phyloP scores from a whole-genome alignment of 2,888 invertebrate genomes.

The Plebejus melissa region DNA sequence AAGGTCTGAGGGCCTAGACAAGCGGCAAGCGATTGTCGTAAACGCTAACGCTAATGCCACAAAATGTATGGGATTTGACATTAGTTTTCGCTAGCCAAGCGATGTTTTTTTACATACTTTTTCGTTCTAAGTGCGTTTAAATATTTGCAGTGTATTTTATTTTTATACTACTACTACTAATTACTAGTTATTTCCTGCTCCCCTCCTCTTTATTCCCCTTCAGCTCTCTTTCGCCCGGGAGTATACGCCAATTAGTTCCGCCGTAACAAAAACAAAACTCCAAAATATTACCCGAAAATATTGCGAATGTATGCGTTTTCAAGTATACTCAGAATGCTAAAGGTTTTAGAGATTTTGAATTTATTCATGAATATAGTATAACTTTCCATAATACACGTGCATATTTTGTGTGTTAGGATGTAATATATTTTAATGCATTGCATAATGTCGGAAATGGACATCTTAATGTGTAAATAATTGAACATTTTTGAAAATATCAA shows the following conservation, averaged over 20 bases:
- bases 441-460: background rate
- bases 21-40: too few relatives aligned
- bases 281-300: conserved; percentile 5
- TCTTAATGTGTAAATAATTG: too few relatives aligned
- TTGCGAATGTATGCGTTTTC: background rate
- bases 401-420: background rate
- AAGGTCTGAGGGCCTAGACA: too few relatives aligned
- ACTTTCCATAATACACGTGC: background rate
- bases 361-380: conserved; percentile 13
- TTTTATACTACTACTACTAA: too few relatives aligned
- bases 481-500: background rate
- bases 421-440: background rate
- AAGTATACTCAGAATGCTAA: background rate
- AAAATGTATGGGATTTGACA: too few relatives aligned
- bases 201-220: background rate
- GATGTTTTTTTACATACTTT: too few relatives aligned
- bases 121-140: too few relatives aligned
- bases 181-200: background rate
- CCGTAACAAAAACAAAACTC: background rate
- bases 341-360: conserved; percentile 10
- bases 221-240: background rate
- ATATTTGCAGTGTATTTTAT: too few relatives aligned
- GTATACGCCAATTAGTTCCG: background rate
- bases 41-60: too few relatives aligned
- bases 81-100: too few relatives aligned